phyloP scores from a whole-genome alignment of 2,797 vertebrate species.

The Ctenochaetus hawaiiensis region DNA sequence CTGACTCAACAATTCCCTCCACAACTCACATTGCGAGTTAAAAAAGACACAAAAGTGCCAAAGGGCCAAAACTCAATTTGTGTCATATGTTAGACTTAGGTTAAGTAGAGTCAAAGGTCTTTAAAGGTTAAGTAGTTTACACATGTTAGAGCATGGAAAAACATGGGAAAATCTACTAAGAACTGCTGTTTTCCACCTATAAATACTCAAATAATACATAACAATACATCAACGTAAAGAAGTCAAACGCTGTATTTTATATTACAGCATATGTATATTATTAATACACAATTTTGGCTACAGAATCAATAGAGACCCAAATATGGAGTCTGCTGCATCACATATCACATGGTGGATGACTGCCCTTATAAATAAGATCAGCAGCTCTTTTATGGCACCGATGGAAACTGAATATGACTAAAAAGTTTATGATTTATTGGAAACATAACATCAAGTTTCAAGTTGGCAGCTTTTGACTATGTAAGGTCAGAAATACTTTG shows the following conservation, averaged over 20 bases:
- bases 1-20: conserved; percentile 62
- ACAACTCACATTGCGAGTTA: conserved; percentile 57
- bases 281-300: not conserved
- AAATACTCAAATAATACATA: not conserved
- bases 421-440: conserved; percentile 52
- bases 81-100: conserved; percentile 22
- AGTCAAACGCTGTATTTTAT: too few species aligned
- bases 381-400: conserved; percentile 70
- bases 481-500: conserved; percentile 47
- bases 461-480: conserved; percentile 41
- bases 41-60: conserved; percentile 63
- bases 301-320: not conserved
- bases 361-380: conserved; percentile 69
- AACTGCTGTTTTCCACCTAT: not conserved
- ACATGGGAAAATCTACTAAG: not conserved
- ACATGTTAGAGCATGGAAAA: not conserved
- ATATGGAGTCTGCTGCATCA: conserved; percentile 20
- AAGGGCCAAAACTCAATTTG: conserved; percentile 45
- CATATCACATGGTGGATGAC: conserved; percentile 57
- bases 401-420: conserved; percentile 57
- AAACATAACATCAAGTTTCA: conserved; percentile 48
- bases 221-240: not conserved
- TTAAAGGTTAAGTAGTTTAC: conserved; percentile 12
- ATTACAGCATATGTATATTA: too few species aligned
- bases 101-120: conserved; percentile 45